Evolutionary conservation across 1,140 invertebrate species (phyloP).

Genomic region (Zaprionus gabonicus): DNA sequence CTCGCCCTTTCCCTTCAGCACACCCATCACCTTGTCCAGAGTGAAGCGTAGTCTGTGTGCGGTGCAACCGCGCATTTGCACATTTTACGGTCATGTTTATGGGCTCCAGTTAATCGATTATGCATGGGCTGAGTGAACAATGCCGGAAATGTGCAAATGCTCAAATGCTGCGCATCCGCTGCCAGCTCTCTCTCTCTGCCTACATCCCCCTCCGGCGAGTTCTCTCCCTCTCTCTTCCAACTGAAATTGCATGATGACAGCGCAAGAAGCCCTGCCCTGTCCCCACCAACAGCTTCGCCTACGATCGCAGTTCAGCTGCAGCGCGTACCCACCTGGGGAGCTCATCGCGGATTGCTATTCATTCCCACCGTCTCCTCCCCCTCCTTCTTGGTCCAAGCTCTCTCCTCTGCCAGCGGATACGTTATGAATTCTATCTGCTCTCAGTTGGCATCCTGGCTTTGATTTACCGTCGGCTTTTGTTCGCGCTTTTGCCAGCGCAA

Average conservation of each 20-base stretch:
- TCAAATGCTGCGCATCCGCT: slow-evolving; percentile 73
- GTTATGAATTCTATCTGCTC: slow-evolving; percentile 32
- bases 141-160: slow-evolving; percentile 79
- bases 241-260: slow-evolving; percentile 3
- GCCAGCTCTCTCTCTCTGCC: not conserved
- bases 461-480: slow-evolving; percentile 41
- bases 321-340: not conserved
- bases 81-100: slow-evolving; percentile 81
- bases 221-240: no score
- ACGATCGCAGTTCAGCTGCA: not conserved
- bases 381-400: not conserved
- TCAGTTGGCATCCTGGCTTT: slow-evolving; percentile 38
- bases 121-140: slow-evolving; percentile 78
- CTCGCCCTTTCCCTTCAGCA: not conserved
- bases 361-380: not conserved
- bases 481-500: slow-evolving; percentile 15
- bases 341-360: not conserved
- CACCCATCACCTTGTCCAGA: not conserved
- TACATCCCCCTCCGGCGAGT: not conserved
- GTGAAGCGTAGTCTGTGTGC: slow-evolving; percentile 15
- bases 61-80: slow-evolving; percentile 64
- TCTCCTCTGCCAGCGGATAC: not conserved
- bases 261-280: not conserved
- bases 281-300: not conserved
- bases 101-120: slow-evolving; percentile 79